phyloP scores from a whole-genome alignment of 2,888 invertebrate genomes.

The Taphrorychus bicolor region DNA sequence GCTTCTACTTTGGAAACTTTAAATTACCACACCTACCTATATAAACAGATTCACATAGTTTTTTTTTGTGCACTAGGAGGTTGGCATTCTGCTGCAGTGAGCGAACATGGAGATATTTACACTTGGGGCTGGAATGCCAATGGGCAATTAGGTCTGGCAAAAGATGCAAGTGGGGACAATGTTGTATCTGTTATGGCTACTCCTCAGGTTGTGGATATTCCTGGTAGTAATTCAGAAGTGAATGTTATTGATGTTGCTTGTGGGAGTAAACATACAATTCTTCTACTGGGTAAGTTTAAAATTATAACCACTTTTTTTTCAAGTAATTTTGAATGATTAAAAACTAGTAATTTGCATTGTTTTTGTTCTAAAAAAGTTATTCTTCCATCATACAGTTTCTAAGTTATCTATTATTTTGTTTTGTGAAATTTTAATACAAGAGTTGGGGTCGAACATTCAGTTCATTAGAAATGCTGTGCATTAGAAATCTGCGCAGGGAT shows the following conservation, averaged over 20 bases:
- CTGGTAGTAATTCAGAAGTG: slow-evolving; percentile 45
- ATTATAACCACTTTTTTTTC: background rate
- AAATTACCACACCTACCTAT: too few relatives aligned
- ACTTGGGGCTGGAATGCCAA: slow-evolving; percentile 92
- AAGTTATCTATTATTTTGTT: too few relatives aligned
- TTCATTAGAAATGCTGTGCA: too few relatives aligned
- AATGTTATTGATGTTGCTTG: slow-evolving; percentile 67
- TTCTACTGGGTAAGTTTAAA: slow-evolving; percentile 64
- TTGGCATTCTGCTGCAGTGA: slow-evolving; percentile 86
- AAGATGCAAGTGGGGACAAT: slow-evolving; percentile 45
- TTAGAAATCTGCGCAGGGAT: too few relatives aligned
- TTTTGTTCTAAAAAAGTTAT: too few relatives aligned
- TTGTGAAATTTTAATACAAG: too few relatives aligned
- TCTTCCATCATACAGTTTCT: too few relatives aligned
- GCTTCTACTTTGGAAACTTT: too few relatives aligned
- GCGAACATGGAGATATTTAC: slow-evolving; percentile 82
- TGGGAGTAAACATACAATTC: slow-evolving; percentile 79
- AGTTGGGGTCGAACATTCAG: too few relatives aligned
- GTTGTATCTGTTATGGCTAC: slow-evolving; percentile 60
- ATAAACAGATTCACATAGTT: background rate
- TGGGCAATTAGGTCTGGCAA: slow-evolving; percentile 80
- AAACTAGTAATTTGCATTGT: too few relatives aligned
- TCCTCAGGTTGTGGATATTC: slow-evolving; percentile 63
- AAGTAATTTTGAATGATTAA: too few relatives aligned
- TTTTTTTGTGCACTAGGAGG: slow-evolving; percentile 64